Evolutionary conservation across 1,140 invertebrate genomes (phyloP).

Genomic region (Vanessa tameamea): DNA sequence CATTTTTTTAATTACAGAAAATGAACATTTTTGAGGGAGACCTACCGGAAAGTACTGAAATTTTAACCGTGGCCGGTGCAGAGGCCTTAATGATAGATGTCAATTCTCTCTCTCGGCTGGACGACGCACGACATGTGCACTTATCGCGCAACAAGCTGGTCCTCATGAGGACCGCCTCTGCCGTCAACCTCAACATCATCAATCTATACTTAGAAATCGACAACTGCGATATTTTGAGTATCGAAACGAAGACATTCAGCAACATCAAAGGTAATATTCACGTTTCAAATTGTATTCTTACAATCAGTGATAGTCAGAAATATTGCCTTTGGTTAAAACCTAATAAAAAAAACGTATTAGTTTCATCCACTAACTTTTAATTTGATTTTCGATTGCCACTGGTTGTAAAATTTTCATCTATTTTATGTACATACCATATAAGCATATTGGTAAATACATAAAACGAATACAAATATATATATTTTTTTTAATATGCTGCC

Average conservation of each 20-base stretch:
- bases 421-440: no score
- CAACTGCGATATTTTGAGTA: conserved; percentile 48
- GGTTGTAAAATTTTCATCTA: neutral
- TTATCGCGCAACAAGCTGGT: conserved; percentile 48
- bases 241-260: conserved; percentile 61
- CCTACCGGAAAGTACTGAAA: conserved; percentile 81
- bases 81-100: conserved; percentile 81
- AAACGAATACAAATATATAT: neutral
- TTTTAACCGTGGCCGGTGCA: conserved; percentile 82
- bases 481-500: neutral
- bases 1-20: conserved; percentile 44
- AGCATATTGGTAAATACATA: no score
- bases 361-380: neutral
- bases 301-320: conserved; percentile 9
- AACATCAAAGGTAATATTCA: conserved; percentile 61
- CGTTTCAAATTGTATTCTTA: neutral
- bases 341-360: neutral
- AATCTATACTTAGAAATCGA: conserved; percentile 63
- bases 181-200: conserved; percentile 54
- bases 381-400: neutral
- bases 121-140: conserved; percentile 54
- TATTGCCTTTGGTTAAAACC: neutral
- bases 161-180: conserved; percentile 53
- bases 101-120: conserved; percentile 62
- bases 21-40: conserved; percentile 68